Percentiles rank a stretch among this genome's conserved stretches.
Conservation (phyloP, 2,113 vertebrate species). For the Triplophysa dalaica region DNA sequence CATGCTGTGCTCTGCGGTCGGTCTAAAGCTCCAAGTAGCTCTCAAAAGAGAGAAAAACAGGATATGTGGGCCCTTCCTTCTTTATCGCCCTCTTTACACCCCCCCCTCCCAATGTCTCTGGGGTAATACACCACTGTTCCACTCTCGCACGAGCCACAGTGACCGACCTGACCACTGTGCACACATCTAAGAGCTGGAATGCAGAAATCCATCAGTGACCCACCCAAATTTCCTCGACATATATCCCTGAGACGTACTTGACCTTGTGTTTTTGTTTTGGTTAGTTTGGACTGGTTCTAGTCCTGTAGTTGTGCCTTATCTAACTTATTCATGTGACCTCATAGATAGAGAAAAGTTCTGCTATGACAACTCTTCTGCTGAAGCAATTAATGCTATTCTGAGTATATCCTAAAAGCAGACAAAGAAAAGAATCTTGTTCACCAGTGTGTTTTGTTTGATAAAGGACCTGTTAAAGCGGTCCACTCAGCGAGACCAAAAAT, state of each 20-base stretch:
- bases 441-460: neutral
- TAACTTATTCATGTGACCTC: neutral
- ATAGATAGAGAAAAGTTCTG: neutral
- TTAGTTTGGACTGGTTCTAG: neutral
- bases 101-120: neutral
- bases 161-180: neutral
- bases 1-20: neutral
- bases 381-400: neutral
- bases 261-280: slow-evolving; percentile 21
- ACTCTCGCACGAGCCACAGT: neutral
- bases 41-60: slow-evolving; percentile 62
- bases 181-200: slow-evolving; percentile 30
- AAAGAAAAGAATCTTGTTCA: neutral
- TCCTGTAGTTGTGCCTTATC: neutral
- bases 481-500: slow-evolving; percentile 23
- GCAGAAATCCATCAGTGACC: neutral
- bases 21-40: slow-evolving; percentile 34
- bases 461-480: neutral
- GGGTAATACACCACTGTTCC: slow-evolving; percentile 19
- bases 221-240: neutral
- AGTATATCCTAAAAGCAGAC: neutral
- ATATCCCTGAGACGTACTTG: neutral
- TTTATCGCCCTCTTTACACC: slow-evolving; percentile 28
- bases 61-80: slow-evolving; percentile 52
- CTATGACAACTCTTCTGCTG: neutral